Percentiles rank a stretch among this genome's conserved stretches.
phyloP scores from a whole-genome alignment of 2,888 invertebrate genomes.

The Epinotia brunnichana region DNA sequence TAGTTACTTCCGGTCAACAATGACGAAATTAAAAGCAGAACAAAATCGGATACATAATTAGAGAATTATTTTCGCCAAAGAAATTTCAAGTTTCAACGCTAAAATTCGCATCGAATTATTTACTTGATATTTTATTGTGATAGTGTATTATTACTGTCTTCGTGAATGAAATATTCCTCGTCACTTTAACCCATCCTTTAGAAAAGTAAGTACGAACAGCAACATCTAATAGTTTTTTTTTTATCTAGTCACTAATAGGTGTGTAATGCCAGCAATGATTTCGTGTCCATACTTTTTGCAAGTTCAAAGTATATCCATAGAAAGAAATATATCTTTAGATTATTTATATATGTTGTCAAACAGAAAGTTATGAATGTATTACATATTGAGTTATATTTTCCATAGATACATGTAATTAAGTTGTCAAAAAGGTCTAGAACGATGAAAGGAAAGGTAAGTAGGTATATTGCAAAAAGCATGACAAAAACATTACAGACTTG shows the following conservation, averaged over 20 bases:
- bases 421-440: neutral
- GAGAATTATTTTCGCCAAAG: no score
- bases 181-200: neutral
- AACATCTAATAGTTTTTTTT: neutral
- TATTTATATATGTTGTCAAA: neutral
- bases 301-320: neutral
- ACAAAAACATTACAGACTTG: constrained; percentile 12
- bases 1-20: no score
- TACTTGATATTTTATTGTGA: no score
- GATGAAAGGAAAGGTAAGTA: neutral
- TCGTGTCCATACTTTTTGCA: neutral
- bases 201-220: neutral
- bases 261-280: neutral
- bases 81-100: no score
- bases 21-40: no score
- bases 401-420: neutral
- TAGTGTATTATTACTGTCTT: neutral
- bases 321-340: neutral
- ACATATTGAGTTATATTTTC: neutral
- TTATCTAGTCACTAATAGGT: neutral
- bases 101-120: no score
- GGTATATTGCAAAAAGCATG: neutral
- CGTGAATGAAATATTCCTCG: neutral
- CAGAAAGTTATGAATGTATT: neutral
- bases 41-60: no score